Evolutionary conservation across 2,113 vertebrate genomes (phyloP).

Genomic region (Xiphias gladius): DNA sequence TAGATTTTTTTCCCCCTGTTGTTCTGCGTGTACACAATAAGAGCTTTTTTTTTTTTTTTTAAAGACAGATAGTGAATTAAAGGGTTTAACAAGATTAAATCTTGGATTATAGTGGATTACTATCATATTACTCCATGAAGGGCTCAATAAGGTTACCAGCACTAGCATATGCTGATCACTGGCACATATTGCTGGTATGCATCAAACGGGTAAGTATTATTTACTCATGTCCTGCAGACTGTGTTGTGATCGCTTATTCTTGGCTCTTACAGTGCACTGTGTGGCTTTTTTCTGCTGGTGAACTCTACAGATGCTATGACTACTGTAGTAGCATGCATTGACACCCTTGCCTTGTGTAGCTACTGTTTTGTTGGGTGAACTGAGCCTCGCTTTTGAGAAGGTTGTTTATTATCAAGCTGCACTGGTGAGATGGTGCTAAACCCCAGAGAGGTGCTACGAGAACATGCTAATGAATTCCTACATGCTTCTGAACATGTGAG

Average conservation of each 20-base stretch:
- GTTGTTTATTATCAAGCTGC: conserved; percentile 55
- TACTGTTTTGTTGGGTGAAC: conserved; percentile 14
- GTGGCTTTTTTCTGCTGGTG: neutral
- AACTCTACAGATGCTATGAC: neutral
- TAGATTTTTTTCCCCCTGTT: conserved; percentile 17
- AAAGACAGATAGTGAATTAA: conserved; percentile 45
- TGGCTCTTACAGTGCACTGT: neutral
- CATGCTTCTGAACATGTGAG: conserved; percentile 30
- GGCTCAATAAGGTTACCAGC: conserved; percentile 56
- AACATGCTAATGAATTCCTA: conserved; percentile 59
- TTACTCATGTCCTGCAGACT: conserved; percentile 7
- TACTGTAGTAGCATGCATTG: neutral
- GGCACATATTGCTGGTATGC: conserved; percentile 4
- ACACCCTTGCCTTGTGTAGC: conserved; percentile 15
- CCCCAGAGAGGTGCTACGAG: conserved; percentile 50
- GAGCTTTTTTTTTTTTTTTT: conserved; percentile 61
- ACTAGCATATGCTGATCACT: conserved; percentile 9
- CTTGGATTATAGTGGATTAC: conserved; percentile 70
- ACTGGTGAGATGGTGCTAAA: conserved; percentile 36
- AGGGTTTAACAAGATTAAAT: conserved; percentile 69
- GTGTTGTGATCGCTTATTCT: conserved; percentile 34
- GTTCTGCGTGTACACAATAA: neutral
- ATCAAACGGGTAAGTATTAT: conserved; percentile 15
- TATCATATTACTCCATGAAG: conserved; percentile 57
- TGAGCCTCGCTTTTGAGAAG: conserved; percentile 24